Conservation (phyloP, 2,888 invertebrate species). For the Oscheius myriophilus region DNA sequence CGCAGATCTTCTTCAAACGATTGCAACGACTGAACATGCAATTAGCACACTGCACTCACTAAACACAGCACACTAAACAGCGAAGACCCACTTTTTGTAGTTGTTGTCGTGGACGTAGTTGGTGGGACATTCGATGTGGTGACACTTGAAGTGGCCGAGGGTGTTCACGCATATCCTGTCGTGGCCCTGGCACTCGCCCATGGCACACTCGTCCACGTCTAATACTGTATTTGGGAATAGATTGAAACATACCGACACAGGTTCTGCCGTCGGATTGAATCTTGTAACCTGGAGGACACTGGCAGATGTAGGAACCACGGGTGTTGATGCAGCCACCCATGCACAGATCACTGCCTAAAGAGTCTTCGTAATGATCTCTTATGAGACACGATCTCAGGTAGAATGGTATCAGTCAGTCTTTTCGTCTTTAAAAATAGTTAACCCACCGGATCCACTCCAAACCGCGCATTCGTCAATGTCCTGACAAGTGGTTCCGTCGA, state of each 20-base stretch:
- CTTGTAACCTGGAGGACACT: constrained; percentile 68
- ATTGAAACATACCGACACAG: constrained; percentile 77
- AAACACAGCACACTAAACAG: background rate
- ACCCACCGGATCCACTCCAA: constrained; percentile 77
- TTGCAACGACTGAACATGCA: constrained; percentile 56
- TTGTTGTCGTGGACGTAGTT: constrained; percentile 83
- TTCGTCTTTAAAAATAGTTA: no score
- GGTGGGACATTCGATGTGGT: constrained; percentile 84
- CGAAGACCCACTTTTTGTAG: constrained; percentile 81
- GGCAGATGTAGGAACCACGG: constrained; percentile 67
- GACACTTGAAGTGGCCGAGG: constrained; percentile 87
- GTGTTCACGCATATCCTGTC: constrained; percentile 88
- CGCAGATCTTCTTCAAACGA: constrained; percentile 76
- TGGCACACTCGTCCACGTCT: constrained; percentile 81
- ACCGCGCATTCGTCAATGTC: constrained; percentile 88
- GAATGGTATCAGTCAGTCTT: no score
- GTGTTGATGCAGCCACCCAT: constrained; percentile 71
- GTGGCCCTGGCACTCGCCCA: constrained; percentile 73
- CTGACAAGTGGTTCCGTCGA: constrained; percentile 78
- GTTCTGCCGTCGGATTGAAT: constrained; percentile 67
- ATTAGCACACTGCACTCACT: background rate
- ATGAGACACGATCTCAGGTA: background rate
- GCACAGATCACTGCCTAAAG: constrained; percentile 70
- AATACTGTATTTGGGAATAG: constrained; percentile 1
- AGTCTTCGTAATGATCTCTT: no score